Base-by-base conservation (phyloP, 2,797 vertebrate species). In the Ptychadena robeensis region DNA sequence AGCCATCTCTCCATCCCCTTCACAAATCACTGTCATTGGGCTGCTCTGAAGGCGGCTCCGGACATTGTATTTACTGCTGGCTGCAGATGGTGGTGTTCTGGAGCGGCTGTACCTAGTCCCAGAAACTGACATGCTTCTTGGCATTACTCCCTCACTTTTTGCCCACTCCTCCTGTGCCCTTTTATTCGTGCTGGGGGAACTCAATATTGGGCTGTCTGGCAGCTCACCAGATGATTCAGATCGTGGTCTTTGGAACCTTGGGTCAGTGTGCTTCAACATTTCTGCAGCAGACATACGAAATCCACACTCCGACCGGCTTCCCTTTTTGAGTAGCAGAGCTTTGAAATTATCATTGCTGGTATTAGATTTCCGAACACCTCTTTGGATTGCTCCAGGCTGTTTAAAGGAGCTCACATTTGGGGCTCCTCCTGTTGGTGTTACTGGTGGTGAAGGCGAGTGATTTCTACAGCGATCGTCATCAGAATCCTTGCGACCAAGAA, bases 261-360 rank as follows among this genome's bases (percentile, higher is more conserved):
- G 98, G 91, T 98, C 97, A 0, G 98, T 98, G 87, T 94, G 95
- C 90, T 96, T 97, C 30, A 99, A 91, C 97, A 99, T 98, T 92
- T 99, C 98, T 0, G 98, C 86, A 0, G 98, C 98, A 0, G 98
- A 99, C 96, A 99, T 98, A 48, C 98, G 95, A 82, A 96, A 97
- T 25, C 97, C 94, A 90, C 93, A 93, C 87, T 98, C 98, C 0
- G 96, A 91, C 61, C 97, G 96, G 74, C 97, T 98, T 35, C 98
- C 98, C 68, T 99, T 99, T 88, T 95, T 97, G 48, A 99, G 93
- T 79, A 99, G 92, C 37, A 99, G 93, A 15, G 98, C 98, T 88
- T 99, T 99, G 93, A 99, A 99, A 86, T 92, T 96, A 93, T 99
- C 98, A 0, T 96, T 99, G 94, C 97, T 99, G 90, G 97, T 99